Evolutionary conservation across 2,888 invertebrate genomes (phyloP), one percentile per base, ranked within the genome.

Genomic region (Arrhopalites spinosus): DNA sequence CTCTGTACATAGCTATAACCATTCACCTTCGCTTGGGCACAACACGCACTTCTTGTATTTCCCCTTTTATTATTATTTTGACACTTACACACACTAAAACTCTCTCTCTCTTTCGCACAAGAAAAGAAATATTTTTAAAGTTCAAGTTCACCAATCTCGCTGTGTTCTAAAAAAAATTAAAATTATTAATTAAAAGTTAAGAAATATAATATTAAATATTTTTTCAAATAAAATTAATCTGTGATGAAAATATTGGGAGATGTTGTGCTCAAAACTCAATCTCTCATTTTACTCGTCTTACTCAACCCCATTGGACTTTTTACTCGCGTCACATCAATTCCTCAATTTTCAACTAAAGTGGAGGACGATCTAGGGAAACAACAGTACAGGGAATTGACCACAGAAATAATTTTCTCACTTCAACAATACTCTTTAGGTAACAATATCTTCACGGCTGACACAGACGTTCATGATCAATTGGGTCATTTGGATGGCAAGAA

Each of bases 391-490:
- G 59, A 56, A 59, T 15, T 70, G 59, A 70, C 70, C 17, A 59
- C 53, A 17, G 70, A 70, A 59, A 70, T 70, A 3, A 70, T 70
- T 20, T 53, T 70, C 5, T 56, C 56, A 27, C 27, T 70, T 27
- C 30, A 36, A 5, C 29, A 36, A 25, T 27, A 59, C 56, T 59
- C 56, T 20, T 43, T 70, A 13, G 59, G 30, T 59, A 56, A 59
- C n/a, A 56, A 70, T 20, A 70, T 70, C 8, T 43, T 70, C 15
- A 59, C 59, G 50, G 30, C 29, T 3, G 56, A 29, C 13, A 1
- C 8, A 11, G 59, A 70, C 29, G 13, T 70, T 13, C 20, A 23
- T 23, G 13, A 36, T 23, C 15, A 20, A 8, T 59, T 20, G 59
- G 70, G 70, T 36, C 56, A 43, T 59, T 15, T 70, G 29, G 59